Conservation (phyloP, 2,797 vertebrate species). For the Poeciliopsis infans region DNA sequence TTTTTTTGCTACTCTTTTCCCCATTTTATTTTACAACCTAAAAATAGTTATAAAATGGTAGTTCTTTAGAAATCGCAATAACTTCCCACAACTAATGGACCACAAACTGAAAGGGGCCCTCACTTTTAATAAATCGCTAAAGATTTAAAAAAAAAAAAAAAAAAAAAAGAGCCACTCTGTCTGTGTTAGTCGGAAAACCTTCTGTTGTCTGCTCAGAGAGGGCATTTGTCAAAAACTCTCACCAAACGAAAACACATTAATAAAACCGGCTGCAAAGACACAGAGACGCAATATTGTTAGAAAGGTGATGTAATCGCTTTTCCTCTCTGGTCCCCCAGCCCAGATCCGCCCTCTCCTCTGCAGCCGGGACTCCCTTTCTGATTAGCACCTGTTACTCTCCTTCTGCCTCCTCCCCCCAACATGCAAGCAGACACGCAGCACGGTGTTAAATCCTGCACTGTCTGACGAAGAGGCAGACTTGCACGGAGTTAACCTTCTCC, state of each 20-base stretch:
- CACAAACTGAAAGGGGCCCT: constrained; percentile 32
- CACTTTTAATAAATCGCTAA: constrained; percentile 40
- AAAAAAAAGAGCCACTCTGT: background rate
- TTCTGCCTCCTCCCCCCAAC: constrained; percentile 36
- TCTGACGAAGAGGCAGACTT: constrained; percentile 52
- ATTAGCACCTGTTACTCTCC: constrained; percentile 83
- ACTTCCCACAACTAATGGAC: too few relatives aligned
- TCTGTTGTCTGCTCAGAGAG: constrained; percentile 33
- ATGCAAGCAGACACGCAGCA: constrained; percentile 17
- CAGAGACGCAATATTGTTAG: constrained; percentile 63
- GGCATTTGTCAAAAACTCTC: constrained; percentile 37
- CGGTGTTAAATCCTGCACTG: constrained; percentile 58
- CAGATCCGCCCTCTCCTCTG: constrained; percentile 48
- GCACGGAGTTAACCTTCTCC: constrained; percentile 48
- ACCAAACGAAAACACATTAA: constrained; percentile 18
- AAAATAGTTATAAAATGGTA: background rate
- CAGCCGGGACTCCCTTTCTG: constrained; percentile 79
- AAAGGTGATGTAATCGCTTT: constrained; percentile 79
- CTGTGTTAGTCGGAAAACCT: constrained; percentile 43
- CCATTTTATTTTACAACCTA: background rate
- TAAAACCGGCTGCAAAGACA: constrained; percentile 46
- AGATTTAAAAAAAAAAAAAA: background rate
- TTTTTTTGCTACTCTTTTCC: background rate
- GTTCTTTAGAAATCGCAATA: background rate
- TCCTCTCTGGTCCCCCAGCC: constrained; percentile 48